Evolutionary conservation across 2,797 vertebrate species (phyloP), one percentile per base, ranked within the genome.

Genomic region (Rhabdophis nuchalis): DNA sequence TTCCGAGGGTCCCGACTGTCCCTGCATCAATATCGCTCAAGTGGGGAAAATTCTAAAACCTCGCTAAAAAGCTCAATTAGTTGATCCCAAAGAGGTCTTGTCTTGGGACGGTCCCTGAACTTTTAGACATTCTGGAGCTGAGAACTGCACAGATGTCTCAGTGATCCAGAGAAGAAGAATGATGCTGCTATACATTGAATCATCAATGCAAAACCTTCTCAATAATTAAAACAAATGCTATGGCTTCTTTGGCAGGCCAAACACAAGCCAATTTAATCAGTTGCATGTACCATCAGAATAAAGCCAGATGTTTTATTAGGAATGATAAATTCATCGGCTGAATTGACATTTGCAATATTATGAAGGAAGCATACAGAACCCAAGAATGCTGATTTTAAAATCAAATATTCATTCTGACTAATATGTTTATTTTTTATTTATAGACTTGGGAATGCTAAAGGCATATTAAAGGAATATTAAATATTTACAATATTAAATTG

Each of bases 361-460:
- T 85, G 25, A 60, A 88, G 46, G 10, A 87, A 10, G 13, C n/a
- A 88, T 46, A 87, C n/a, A 82, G 20, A 88, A 61, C 56, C 52
- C 53, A 86, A 29, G 88, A 64, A 52, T 2, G 13, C 20, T 64
- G 32, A n/a, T 82, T 68, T 61, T 57, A 88, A 85, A 91, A 57
- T 8, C 58, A 18, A 87, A 88, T 85, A 36, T 82, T 54, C 27
- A 88, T 90, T 52, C 50, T 90, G 58, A 13, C n/a, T 53, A 23
- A 85, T 46, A 25, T 61, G 16, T 85, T 85, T 87, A 27, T 61
- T 93, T 82, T 91, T 53, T 10, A 85, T 88, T 61, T 88, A 54
- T 58, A 82, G 14, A 61, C 54, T 52, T 88, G 72, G 56, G 50
- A 87, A 88, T 56, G 90, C 87, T 60, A 58, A 92, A 92, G 56